phyloP scores from a whole-genome alignment of 2,888 invertebrate genomes.

The Meteorus colon region DNA sequence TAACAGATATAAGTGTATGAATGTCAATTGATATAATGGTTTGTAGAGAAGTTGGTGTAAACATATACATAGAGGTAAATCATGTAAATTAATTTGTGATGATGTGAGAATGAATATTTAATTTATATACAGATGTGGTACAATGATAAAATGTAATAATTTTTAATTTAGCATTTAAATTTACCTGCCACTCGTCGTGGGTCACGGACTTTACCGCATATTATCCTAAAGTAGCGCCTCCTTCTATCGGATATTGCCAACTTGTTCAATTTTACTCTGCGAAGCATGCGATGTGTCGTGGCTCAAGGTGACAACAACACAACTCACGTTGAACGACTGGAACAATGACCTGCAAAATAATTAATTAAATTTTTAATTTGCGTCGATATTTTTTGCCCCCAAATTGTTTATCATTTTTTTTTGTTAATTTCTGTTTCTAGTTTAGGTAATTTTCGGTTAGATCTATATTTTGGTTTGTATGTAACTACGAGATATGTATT shows the following conservation, averaged over 20 bases:
- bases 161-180: conserved; percentile 16
- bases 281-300: conserved; percentile 54
- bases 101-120: conserved; percentile 22
- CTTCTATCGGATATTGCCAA: conserved; percentile 53
- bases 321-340: conserved; percentile 24
- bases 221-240: conserved; percentile 51
- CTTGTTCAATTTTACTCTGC: conserved; percentile 46
- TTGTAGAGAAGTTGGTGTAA: not conserved
- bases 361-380: conserved; percentile 4
- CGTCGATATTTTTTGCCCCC: not conserved
- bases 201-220: conserved; percentile 54
- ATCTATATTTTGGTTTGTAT: too few species aligned
- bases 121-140: not conserved
- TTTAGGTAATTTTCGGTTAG: too few species aligned
- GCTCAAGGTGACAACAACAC: conserved; percentile 33
- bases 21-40: conserved; percentile 14
- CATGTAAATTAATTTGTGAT: conserved; percentile 21
- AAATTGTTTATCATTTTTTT: not conserved
- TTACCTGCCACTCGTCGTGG: conserved; percentile 55
- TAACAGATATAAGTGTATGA: conserved; percentile 9
- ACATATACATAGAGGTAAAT: not conserved
- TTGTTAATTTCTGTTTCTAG: too few species aligned
- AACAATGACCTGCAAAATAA: conserved; percentile 30
- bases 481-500: too few species aligned
- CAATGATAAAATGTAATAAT: not conserved